Base-by-base conservation (phyloP, 2,888 invertebrate genomes). In the Phrixothrix hirtus region DNA sequence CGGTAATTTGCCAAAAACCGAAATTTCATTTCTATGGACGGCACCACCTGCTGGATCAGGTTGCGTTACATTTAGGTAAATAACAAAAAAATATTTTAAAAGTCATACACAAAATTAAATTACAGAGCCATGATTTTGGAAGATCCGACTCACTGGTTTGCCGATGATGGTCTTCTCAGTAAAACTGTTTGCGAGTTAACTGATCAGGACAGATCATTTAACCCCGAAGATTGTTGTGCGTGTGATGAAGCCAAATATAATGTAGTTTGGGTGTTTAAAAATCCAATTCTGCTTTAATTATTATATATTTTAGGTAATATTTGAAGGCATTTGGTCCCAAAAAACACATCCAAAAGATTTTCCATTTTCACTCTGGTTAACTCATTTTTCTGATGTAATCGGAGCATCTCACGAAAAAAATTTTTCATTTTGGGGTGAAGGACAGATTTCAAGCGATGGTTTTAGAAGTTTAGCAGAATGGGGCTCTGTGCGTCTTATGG, bases 161-260 rank as follows among this genome's bases (percentile, higher is more conserved):
- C 92, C 53, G 94, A 95, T 67, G 95, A 95, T 69, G 92, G 91
- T 0, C 84, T 84, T 58, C 78, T 96, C 38, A 87, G 88, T 7
- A 82, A 84, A 68, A 86, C 86, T 25, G 79, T 95, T 41, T 96
- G 96, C 70, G 90, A 89, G 68, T 82, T 84, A 85, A 73, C 83
- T 79, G 75, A 87, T 83, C 60, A 81, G 79, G 60, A 83, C 79
- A 60, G 79, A 79, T 41, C 79, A 81, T 48, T 79, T 79, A 51
- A 80, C 73, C 39, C 78, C 74, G 14, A 78, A 77, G 82, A 84
- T 58, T 96, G 96, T 73, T 95, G 95, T 76, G 93, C 96, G 5
- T 96, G 96, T 73, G 95, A 95, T 69, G 94, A 95, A 70, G 98
- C 97, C 50, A 94, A 95, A 74, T 98, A 98, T 75, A 89, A 86